Conservation (phyloP, 2,888 invertebrate species). For the Nasonia oneida region DNA sequence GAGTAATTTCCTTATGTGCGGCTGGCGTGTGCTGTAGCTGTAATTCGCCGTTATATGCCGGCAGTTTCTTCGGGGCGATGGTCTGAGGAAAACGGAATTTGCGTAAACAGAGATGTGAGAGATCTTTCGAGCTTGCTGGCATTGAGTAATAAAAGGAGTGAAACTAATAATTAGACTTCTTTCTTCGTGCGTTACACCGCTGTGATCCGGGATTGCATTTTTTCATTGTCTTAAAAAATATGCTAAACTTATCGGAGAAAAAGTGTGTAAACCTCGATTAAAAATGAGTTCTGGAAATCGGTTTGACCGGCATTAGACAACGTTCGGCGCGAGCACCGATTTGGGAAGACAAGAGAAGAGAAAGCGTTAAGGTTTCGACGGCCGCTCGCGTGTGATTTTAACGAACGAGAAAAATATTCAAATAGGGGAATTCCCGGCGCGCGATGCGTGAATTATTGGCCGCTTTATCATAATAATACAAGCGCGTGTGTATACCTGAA, state of each 20-base stretch:
- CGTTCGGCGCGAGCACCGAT: background rate
- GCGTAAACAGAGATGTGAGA: background rate
- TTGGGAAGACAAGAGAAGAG: constrained; percentile 1
- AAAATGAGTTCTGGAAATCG: background rate
- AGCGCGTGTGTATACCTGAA: constrained; percentile 78
- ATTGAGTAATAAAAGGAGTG: background rate
- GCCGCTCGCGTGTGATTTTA: background rate
- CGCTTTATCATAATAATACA: background rate
- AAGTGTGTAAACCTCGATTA: no score
- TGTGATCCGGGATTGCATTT: no score
- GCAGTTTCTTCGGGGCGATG: background rate
- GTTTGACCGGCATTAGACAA: background rate
- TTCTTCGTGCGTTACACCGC: no score
- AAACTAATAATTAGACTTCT: background rate
- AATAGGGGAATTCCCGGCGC: background rate
- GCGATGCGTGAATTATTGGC: background rate
- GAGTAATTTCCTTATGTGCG: constrained; percentile 15
- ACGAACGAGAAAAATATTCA: background rate
- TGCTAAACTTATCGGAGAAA: background rate
- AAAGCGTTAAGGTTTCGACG: background rate
- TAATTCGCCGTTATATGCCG: constrained; percentile 1
- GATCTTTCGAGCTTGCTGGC: background rate
- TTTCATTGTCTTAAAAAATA: background rate
- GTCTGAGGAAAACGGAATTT: background rate
- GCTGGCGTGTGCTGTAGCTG: background rate